Evolutionary conservation across 1,140 invertebrate genomes (phyloP), one percentile per base, ranked within the genome.

Genomic region (Tyrophagus putrescentiae): DNA sequence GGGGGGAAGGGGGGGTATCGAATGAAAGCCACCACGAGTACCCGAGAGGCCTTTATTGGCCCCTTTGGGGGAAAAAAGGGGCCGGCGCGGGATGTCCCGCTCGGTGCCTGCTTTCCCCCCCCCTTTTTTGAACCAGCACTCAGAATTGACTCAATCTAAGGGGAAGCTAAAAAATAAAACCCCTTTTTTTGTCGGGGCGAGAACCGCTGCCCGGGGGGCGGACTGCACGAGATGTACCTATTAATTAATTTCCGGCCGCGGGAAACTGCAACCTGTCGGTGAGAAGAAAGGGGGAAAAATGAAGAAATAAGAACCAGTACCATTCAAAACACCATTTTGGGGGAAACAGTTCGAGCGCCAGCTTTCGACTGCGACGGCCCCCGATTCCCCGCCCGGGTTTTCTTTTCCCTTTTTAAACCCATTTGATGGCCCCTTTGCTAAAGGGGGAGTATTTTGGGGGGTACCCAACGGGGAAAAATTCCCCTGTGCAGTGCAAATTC

Each of bases 271-370:
- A 60, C 36, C 21, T 32, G 13, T 58, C 13, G n/a, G 3, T 3
- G 4, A 13, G 1, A 27, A 11, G 4, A 31, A 34, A 11, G 21
- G 18, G 9, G n/a, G n/a, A n/a, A n/a, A n/a, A n/a, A n/a, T n/a
- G n/a, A n/a, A n/a, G n/a, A n/a, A n/a, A n/a, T n/a, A n/a, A 25
- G 13, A 7, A 16, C 9, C 29, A 36, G n/a, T 25, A 34, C 16
- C 28, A 28, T 76, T 61, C 73, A 72, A 63, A 75, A 73, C 63
- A 71, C 72, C 25, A 60, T 76, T 18, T 66, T 76, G 62, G 75
- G 73, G 4, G 75, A 75, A 65, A 71, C 73, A 68, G 69, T 76
- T 1, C 72, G 67, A 76, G 72, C 50, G 71, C 75, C 57, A 64
- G 65, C 13, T 76, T 53, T 65, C 39, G 73, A 76, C 64, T 65